Base-by-base conservation (phyloP, 1,140 invertebrate species). In the Sminthurinus signatus region DNA sequence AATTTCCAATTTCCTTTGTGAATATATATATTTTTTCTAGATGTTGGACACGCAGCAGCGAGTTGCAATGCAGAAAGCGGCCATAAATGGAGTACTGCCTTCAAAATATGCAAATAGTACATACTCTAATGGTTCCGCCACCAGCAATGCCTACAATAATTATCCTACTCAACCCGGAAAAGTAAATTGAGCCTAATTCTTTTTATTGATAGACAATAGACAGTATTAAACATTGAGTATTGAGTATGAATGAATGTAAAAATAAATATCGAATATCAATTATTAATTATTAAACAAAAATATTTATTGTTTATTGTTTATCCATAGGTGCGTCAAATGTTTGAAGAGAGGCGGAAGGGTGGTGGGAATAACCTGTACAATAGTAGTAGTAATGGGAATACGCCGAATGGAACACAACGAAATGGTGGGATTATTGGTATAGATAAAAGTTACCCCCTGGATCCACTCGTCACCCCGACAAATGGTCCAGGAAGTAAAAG, bases 381-480 rank as follows among this genome's bases (percentile, higher is more conserved):
- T 15, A 60, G 14, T 10, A 23, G 3, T 23, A 56, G 23, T 14
- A 54, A 42, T 21, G 64, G 55, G n/a, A 56, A 56, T 54, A 28
- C 12, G 56, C 82, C 82, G 52, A 36, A 36, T 36, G 81, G 79
- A 17, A 83, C 81, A 56, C 82, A 43, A 52, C 52, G 51, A 52
- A 82, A 82, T 52, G 81, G 80, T n/a, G 83, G 81, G 54, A 81
- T 81, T 5, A 81, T 79, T 52, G 88, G 88, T 29, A 86, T 88
- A 68, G 88, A 91, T 78, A 85, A 86, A 62, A 88, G 86, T 73
- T 87, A 90, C 76, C 87, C 87, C 0, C 76, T 91, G 17, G 86
- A 89, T 72, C 88, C 88, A 0, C 76, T 87, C 39, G 76, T 64
- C 15, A 43, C 59, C 2, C 43, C 58, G 2, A 61, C 51, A 14